Percentiles rank a stretch among this genome's conserved stretches.
phyloP scores from a whole-genome alignment of 37 sponge, comb jelly and placozoan genomes.

The Amphimedon queenslandica region DNA sequence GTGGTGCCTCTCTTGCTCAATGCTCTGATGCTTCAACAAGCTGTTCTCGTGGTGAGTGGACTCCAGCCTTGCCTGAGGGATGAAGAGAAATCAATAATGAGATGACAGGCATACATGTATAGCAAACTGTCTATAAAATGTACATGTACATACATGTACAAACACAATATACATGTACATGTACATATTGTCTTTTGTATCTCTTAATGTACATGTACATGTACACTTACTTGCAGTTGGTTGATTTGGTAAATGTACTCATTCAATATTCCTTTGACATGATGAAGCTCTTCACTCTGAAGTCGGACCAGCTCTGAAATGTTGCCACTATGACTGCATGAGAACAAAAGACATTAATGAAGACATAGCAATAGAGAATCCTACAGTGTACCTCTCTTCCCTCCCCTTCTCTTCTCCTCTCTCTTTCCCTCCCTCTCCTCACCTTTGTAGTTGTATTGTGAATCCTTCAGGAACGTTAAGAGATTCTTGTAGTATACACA shows the following conservation, averaged over 20 bases:
- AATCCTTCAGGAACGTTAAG: background rate
- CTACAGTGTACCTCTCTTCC: no score
- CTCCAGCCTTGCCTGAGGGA: slow-evolving; percentile 32
- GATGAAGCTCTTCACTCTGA: background rate
- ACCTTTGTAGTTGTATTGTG: background rate
- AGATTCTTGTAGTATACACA: background rate
- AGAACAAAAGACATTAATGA: background rate
- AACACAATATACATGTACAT: no score
- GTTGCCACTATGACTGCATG: background rate
- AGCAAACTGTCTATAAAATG: no score
- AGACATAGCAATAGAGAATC: no score
- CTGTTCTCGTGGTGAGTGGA: slow-evolving; percentile 20
- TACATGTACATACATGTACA: no score
- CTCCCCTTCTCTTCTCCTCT: no score
- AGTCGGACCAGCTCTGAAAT: background rate
- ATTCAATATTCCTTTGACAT: background rate
- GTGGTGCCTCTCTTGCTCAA: slow-evolving; percentile 24
- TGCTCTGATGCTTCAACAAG: slow-evolving; percentile 8
- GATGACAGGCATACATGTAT: no score
- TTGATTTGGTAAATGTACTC: background rate
- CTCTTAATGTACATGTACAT: background rate
- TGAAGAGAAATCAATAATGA: no score
- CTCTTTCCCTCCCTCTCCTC: background rate
- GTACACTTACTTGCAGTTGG: background rate
- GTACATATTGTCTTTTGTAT: no score